phyloP scores from a whole-genome alignment of 92 coral and sea anemone species.

The Porites lobata region DNA sequence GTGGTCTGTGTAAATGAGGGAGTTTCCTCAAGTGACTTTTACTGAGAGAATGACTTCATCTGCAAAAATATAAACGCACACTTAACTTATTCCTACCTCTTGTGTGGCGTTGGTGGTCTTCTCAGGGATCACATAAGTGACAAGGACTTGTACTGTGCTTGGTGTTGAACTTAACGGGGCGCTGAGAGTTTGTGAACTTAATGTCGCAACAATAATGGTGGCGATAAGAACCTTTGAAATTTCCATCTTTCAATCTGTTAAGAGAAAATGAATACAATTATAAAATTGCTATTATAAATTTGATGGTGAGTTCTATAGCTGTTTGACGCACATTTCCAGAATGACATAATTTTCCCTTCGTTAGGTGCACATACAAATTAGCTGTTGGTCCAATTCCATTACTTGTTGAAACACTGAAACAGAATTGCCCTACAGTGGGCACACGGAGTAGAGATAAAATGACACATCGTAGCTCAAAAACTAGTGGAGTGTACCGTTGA shows the following conservation, averaged over 20 bases:
- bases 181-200: not conserved
- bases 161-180: not conserved
- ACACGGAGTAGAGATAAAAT: too few species aligned
- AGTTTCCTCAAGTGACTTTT: too few species aligned
- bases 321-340: not conserved
- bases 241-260: not conserved
- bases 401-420: too few species aligned
- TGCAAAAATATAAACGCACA: too few species aligned
- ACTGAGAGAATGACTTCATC: too few species aligned
- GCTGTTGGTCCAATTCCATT: too few species aligned
- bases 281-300: not conserved
- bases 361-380: not conserved
- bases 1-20: too few species aligned
- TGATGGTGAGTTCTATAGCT: not conserved
- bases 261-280: not conserved
- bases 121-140: not conserved
- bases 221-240: not conserved
- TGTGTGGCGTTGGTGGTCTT: not conserved
- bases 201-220: not conserved
- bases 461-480: too few species aligned
- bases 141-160: not conserved
- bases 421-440: too few species aligned
- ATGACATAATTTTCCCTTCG: not conserved
- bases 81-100: constrained; percentile 3
- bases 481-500: too few species aligned